Evolutionary conservation across 2,113 vertebrate genomes (phyloP), one percentile per base, ranked within the genome.

Genomic region (Verasper variegatus): DNA sequence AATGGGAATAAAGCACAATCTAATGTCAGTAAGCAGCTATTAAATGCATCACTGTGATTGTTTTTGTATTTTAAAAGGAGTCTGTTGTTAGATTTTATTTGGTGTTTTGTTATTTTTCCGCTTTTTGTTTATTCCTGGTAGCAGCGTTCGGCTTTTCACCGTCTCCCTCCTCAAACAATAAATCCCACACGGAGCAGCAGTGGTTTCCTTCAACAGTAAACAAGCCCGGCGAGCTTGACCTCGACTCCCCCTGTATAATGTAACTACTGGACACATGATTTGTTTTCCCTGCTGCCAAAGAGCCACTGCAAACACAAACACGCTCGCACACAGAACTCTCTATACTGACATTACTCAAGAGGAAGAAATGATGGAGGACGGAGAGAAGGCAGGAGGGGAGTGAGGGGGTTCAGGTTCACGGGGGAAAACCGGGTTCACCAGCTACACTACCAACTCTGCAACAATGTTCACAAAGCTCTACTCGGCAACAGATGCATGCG

Each of bases 201-300:
- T 14, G 56, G 10, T 58, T 64, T 13, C 67, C 72, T 66, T 27
- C 31, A 31, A 14, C 14, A 1, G 54, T 75, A 74, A 85, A 83
- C 80, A 81, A 31, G 51, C 47, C n/a, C 51, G 24, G 74, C 1
- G 23, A 67, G 62, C 17, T 35, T 77, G 81, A 84, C 87, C 84
- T 84, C 84, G 78, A 62, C 62, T 75, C 51, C 52, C n/a, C 12
- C 55, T 63, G 71, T 40, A 37, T 74, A 78, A 84, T 62, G 66
- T 45, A 72, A 56, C 52, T 42, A 76, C 63, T 52, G 31, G 74
- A 65, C 27, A 60, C 63, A 74, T 71, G 62, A 81, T 82, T 71
- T 79, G 78, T 78, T 78, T 85, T 76, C 67, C 49, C 26, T 5
- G 18, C 24, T 66, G 73, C 63, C 73, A 62, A 66, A 67, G 27